These are phyloP conservation scores for Melieria picta DNA, from an alignment of 2,888 invertebrate species.

Conservation along the genomic window DNA sequence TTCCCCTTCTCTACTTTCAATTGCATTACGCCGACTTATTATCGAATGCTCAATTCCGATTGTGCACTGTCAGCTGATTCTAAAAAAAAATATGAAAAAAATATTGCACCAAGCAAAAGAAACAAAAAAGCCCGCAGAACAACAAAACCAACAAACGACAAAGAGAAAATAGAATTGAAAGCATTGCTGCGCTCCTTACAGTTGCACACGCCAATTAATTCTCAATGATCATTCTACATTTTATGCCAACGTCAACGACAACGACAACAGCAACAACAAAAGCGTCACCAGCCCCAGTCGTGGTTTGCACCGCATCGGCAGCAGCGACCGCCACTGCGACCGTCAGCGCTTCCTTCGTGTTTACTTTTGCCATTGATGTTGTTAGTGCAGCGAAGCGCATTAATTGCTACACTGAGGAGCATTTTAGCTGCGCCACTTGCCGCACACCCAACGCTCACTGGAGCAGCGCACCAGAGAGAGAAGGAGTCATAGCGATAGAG, in stretches of 20 bases:
- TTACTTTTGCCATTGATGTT: conserved; percentile 31
- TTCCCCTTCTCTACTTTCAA: too few species aligned
- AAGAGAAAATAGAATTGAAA: too few species aligned
- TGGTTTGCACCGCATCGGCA: conserved; percentile 7
- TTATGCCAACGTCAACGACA: neutral
- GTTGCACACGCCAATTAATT: conserved; percentile 20
- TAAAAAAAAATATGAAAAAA: too few species aligned
- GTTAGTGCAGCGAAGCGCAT: conserved; percentile 33
- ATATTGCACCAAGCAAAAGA: too few species aligned
- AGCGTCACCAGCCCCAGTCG: conserved; percentile 5
- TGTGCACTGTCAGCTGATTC: too few species aligned
- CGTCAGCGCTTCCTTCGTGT: conserved; percentile 20
- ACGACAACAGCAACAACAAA: conserved; percentile 34
- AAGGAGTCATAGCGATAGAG: too few species aligned
- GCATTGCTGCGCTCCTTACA: neutral
- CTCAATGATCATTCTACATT: conserved; percentile 8
- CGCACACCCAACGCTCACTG: neutral
- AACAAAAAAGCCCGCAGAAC: too few species aligned
- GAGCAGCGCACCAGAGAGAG: neutral
- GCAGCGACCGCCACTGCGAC: neutral
- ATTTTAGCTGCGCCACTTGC: conserved; percentile 14
- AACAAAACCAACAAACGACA: too few species aligned
- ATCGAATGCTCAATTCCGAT: too few species aligned
- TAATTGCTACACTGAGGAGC: conserved; percentile 31
- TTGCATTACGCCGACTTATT: too few species aligned